These are phyloP conservation scores for Sinopyrophorus schimmeli DNA, from an alignment of 2,888 invertebrate species.

Conservation along the genomic window DNA sequence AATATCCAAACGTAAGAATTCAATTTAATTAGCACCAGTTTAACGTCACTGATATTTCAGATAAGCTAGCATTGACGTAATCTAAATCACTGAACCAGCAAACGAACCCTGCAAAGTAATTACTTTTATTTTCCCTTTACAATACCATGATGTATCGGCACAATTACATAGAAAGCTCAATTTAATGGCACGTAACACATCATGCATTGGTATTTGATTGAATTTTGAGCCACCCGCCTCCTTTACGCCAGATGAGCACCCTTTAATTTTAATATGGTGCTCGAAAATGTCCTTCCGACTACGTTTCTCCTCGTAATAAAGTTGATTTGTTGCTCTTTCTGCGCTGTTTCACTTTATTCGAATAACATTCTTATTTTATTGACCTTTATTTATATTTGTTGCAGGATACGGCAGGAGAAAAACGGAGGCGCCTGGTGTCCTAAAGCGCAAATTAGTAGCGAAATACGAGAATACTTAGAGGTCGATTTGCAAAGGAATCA, in stretches of 20 bases:
- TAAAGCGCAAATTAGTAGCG: conserved; percentile 73
- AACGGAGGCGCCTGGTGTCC: conserved; percentile 95
- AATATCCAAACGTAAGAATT: conserved; percentile 27
- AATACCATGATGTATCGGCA: conserved; percentile 45
- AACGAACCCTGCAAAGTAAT: conserved; percentile 35
- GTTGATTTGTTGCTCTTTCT: conserved; percentile 4
- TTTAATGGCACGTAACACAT: conserved; percentile 49
- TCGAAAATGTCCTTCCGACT: background rate
- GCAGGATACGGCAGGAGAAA: conserved; percentile 81
- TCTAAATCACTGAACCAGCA: conserved; percentile 33
- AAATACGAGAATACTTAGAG: conserved; percentile 81
- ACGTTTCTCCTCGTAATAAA: background rate
- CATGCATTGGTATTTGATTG: conserved; percentile 43
- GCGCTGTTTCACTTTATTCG: background rate
- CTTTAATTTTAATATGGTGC: conserved; percentile 24
- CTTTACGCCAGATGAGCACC: conserved; percentile 27
- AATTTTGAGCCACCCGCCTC: conserved; percentile 35
- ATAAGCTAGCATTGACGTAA: conserved; percentile 27
- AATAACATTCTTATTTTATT: background rate
- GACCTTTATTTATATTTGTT: conserved; percentile 32
- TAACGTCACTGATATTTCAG: conserved; percentile 25
- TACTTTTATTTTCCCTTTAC: conserved; percentile 39
- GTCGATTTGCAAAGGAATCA: conserved; percentile 75
- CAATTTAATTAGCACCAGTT: conserved; percentile 27
- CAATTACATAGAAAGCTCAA: conserved; percentile 48